A percentile compares a stretch with the other conserved stretches of the same genome.
Conservation (phyloP, 2,888 invertebrate species). For the Tetragonisca angustula region DNA sequence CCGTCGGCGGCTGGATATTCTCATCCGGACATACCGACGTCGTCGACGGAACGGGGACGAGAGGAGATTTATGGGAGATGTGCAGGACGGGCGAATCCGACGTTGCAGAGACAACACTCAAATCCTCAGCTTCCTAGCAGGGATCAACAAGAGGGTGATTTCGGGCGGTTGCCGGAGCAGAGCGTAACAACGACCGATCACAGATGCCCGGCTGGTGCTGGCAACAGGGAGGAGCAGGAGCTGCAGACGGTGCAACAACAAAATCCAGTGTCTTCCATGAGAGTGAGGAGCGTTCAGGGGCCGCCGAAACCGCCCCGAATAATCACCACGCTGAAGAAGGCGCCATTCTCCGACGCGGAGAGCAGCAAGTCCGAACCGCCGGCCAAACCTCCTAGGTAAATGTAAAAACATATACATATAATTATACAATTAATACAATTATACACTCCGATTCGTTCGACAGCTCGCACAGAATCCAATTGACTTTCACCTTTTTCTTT, state of each 20-base stretch:
- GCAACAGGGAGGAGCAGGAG: constrained; percentile 48
- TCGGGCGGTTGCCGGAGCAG: constrained; percentile 61
- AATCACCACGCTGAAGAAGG: constrained; percentile 77
- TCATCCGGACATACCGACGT: constrained; percentile 70
- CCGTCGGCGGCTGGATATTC: constrained; percentile 71
- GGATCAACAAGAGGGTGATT: constrained; percentile 57
- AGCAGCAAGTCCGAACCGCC: constrained; percentile 72
- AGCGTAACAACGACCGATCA: constrained; percentile 45
- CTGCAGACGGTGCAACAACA: constrained; percentile 67
- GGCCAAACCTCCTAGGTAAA: constrained; percentile 77
- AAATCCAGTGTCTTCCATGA: constrained; percentile 76
- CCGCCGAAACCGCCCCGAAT: constrained; percentile 80
- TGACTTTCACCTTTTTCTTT: no score
- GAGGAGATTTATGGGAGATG: constrained; percentile 66
- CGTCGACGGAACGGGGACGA: constrained; percentile 50
- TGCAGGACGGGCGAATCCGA: constrained; percentile 41
- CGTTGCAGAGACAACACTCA: constrained; percentile 78
- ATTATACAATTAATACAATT: no score
- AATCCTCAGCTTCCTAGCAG: constrained; percentile 76
- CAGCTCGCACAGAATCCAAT: no score
- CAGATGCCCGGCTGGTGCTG: constrained; percentile 25
- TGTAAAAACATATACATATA: no score
- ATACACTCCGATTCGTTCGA: no score
- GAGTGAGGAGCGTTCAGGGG: constrained; percentile 66
- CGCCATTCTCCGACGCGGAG: constrained; percentile 70